Evolutionary conservation across 2,797 vertebrate genomes (phyloP), one percentile per base, ranked within the genome.

Genomic region (Salmo trutta): DNA sequence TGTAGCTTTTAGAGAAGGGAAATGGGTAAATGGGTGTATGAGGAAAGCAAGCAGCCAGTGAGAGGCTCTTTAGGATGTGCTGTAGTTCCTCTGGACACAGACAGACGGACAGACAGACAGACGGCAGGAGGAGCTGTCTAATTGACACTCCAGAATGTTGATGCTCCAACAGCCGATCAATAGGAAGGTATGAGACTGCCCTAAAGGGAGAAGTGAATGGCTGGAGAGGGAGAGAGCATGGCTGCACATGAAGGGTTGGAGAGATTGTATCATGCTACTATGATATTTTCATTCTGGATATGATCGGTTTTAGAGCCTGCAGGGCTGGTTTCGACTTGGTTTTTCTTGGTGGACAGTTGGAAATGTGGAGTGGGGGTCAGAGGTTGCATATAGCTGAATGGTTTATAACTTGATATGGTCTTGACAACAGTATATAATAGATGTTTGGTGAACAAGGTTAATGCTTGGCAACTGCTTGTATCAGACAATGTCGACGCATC

Each of bases 121-220:
- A 75, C 79, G 31, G 70, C 8, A 89, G 87, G 88, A 88, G 86
- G 86, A 77, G 79, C 79, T 83, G 81, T 87, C 89, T 91, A 91
- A 93, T 91, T 91, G 90, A 91, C 91, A 90, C 19, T n/a, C 7
- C 78, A 87, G 88, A 87, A 91, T 88, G 87, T 87, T 90, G 90
- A 88, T 83, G 89, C 86, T 85, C 81, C 85, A 62, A 84, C 84
- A 82, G 88, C 78, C 83, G 88, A 93, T 92, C 91, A 90, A 92
- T 93, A 91, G 85, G 36, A 66, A 87, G 87, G 84, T 84, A 31
- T 29, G 65, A 31, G 65, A 31, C 14, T 17, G 24, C 29, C 27
- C 65, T 31, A 15, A n/a, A 33, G 31, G 16, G 5, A 68, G 67
- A 69, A 31, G 65, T 31, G 15, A 31, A 31, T 5, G 27, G 65